Conservation (phyloP, 2,888 invertebrate species). For the Rhaphigaster nebulosa region DNA sequence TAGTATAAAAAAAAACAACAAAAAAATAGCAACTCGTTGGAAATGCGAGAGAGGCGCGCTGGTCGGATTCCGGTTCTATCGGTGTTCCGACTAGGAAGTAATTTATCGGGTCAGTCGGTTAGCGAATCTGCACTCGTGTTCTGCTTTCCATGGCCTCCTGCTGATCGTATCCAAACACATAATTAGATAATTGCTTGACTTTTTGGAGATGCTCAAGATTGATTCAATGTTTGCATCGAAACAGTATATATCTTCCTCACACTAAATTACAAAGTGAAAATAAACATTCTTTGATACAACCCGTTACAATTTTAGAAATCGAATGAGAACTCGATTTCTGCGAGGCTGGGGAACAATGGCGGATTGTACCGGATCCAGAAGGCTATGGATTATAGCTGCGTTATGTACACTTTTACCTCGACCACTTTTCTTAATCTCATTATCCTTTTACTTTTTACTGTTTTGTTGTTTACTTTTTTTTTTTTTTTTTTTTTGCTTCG, state of each 20-base stretch:
- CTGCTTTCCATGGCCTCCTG: background rate
- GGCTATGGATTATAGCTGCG: constrained; percentile 19
- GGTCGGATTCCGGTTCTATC: background rate
- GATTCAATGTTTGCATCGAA: background rate
- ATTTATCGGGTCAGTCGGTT: background rate
- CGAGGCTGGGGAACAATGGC: background rate
- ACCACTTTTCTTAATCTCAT: constrained; percentile 40
- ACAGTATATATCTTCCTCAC: too few species aligned
- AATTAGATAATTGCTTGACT: background rate
- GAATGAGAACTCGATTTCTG: background rate
- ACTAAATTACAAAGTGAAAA: too few species aligned
- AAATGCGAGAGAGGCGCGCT: background rate
- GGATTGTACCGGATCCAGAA: background rate
- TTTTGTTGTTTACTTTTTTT: background rate
- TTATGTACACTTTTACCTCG: constrained; percentile 29
- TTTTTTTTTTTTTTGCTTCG: background rate
- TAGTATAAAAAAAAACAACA: too few species aligned
- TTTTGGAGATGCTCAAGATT: background rate
- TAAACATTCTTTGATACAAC: too few species aligned
- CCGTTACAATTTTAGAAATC: background rate
- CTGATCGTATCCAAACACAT: background rate
- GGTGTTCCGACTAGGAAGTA: background rate
- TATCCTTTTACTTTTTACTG: constrained; percentile 32
- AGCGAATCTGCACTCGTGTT: background rate
- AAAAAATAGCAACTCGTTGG: too few species aligned